phyloP scores from a whole-genome alignment of 2,888 invertebrate species.

The Pterobdella sp. region DNA sequence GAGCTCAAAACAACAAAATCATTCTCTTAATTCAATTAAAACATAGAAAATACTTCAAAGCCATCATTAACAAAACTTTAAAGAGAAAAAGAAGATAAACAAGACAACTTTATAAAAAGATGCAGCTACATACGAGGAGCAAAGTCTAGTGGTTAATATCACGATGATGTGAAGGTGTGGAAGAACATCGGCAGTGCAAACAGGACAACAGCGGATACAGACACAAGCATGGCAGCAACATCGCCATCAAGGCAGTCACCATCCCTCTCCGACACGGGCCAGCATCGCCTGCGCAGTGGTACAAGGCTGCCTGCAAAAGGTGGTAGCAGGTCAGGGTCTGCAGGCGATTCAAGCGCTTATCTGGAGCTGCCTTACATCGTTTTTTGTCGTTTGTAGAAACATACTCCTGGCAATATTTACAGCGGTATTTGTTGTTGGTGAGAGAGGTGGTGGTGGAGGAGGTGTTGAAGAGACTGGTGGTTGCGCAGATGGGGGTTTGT shows the following conservation, averaged over 20 bases:
- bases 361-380: slow-evolving; percentile 21
- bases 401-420: slow-evolving; percentile 25
- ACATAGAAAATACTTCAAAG: no score
- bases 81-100: neutral
- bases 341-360: slow-evolving; percentile 18
- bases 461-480: neutral
- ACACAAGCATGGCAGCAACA: slow-evolving; percentile 26
- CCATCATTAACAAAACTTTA: no score
- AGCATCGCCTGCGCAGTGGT: slow-evolving; percentile 10
- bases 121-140: no score
- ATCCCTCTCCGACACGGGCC: slow-evolving; percentile 14
- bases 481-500: no score
- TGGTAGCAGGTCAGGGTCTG: slow-evolving; percentile 19
- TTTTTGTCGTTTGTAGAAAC: slow-evolving; percentile 8
- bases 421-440: slow-evolving; percentile 20
- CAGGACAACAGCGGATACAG: slow-evolving; percentile 19
- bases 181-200: slow-evolving; percentile 21
- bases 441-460: neutral
- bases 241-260: slow-evolving; percentile 16
- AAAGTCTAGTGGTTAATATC: slow-evolving; percentile 10
- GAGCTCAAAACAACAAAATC: no score
- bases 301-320: slow-evolving; percentile 21
- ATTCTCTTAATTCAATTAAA: no score
- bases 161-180: slow-evolving; percentile 2
- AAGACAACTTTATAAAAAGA: no score